Conservation (phyloP, 2,797 vertebrate genomes). For the Parambassis ranga region DNA sequence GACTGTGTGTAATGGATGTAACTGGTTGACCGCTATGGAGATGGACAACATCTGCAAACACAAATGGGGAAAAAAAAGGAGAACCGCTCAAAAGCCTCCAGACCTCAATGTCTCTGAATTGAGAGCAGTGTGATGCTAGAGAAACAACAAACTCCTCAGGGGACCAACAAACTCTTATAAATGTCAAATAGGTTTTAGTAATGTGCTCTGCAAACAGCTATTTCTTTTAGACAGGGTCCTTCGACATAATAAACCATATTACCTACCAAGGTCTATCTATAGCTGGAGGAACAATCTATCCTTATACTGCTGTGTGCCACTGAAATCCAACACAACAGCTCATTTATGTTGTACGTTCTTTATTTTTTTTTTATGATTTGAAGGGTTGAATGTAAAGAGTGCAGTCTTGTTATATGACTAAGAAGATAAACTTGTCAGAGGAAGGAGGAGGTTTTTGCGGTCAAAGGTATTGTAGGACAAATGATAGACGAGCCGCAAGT, state of each 20-base stretch:
- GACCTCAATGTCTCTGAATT: slow-evolving; percentile 39
- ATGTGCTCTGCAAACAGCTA: slow-evolving; percentile 45
- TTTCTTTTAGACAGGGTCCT: slow-evolving; percentile 46
- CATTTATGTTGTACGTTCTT: neutral
- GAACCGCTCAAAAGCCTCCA: slow-evolving; percentile 19
- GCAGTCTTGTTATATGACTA: slow-evolving; percentile 2
- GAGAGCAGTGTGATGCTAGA: slow-evolving; percentile 30
- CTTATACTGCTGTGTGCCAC: neutral
- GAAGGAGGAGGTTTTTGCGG: slow-evolving; percentile 18
- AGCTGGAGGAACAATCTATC: slow-evolving; percentile 12
- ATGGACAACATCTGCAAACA: slow-evolving; percentile 18
- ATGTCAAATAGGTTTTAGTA: slow-evolving; percentile 65
- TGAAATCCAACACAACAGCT: neutral
- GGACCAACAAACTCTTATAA: slow-evolving; percentile 61
- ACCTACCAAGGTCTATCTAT: slow-evolving; percentile 26
- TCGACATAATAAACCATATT: slow-evolving; percentile 48
- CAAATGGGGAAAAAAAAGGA: neutral
- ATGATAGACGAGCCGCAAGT: slow-evolving; percentile 62
- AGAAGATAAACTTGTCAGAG: slow-evolving; percentile 1
- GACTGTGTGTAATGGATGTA: slow-evolving; percentile 10
- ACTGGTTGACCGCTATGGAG: slow-evolving; percentile 1
- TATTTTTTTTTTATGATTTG: neutral
- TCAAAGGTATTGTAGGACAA: slow-evolving; percentile 64
- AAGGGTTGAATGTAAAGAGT: neutral
- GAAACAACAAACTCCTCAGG: slow-evolving; percentile 59